Evolutionary conservation across 2,888 invertebrate species (phyloP).

Genomic region (Automeris io): DNA sequence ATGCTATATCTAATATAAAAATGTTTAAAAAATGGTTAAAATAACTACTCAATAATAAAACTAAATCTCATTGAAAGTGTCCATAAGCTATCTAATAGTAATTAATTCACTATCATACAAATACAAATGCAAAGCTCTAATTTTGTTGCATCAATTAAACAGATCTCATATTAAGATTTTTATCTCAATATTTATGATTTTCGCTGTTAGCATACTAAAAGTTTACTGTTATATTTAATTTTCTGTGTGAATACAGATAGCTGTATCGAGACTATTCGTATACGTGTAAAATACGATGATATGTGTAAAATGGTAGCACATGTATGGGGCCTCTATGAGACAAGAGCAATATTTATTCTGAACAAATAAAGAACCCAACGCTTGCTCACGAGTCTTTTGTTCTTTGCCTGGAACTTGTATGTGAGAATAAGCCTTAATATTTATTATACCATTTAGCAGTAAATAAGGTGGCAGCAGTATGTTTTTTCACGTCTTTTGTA

Average conservation of each 20-base stretch:
- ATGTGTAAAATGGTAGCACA: background rate
- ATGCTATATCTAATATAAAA: no score
- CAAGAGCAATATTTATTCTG: slow-evolving; percentile 1
- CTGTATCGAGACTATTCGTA: background rate
- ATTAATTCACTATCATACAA: no score
- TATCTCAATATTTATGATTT: no score
- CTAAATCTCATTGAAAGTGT: no score
- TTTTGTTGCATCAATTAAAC: no score
- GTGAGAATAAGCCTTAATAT: background rate
- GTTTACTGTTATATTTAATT: background rate
- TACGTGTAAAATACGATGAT: background rate
- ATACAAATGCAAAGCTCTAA: no score
- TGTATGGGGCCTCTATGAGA: slow-evolving; percentile 1
- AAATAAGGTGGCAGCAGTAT: no score
- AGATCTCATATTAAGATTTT: no score
- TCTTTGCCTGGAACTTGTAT: slow-evolving; percentile 3
- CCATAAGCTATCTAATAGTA: no score
- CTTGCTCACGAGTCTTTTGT: background rate
- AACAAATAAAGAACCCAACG: background rate
- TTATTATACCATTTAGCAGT: background rate
- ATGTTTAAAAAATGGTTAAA: no score
- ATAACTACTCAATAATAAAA: no score
- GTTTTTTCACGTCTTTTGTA: no score
- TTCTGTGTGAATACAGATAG: background rate
- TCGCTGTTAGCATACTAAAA: background rate